These are phyloP conservation scores for Bettongia penicillata DNA, from an alignment of 2,113 vertebrate species.

Conservation along the genomic window DNA sequence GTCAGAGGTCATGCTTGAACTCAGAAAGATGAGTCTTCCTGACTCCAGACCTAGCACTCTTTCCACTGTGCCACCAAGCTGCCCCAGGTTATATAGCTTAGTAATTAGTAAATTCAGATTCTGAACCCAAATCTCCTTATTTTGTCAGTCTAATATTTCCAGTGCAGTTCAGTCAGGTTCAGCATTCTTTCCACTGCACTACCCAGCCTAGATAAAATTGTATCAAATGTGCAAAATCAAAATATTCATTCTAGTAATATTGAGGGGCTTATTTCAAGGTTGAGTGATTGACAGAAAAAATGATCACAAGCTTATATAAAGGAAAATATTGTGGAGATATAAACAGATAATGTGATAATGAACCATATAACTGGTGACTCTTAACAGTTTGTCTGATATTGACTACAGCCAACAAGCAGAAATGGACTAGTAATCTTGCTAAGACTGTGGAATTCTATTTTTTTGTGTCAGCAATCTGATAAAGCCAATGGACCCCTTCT, in stretches of 20 bases:
- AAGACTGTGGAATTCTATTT: background rate
- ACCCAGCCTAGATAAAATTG: background rate
- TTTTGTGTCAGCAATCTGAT: background rate
- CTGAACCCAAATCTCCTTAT: background rate
- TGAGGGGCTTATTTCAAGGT: conserved; percentile 5
- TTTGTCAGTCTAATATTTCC: background rate
- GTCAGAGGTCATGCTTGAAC: background rate
- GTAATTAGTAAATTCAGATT: background rate
- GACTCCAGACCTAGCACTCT: background rate
- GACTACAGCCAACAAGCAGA: background rate
- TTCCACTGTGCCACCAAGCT: background rate
- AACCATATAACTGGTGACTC: background rate
- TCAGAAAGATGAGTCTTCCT: background rate
- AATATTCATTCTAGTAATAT: background rate
- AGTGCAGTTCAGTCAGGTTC: background rate
- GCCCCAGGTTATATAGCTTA: background rate
- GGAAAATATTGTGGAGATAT: background rate
- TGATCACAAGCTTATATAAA: background rate
- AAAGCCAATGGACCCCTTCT: background rate
- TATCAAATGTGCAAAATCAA: conserved; percentile 33
- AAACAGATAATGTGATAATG: background rate
- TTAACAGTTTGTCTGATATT: background rate
- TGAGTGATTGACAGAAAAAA: conserved; percentile 20
- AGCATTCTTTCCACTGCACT: background rate
- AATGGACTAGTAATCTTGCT: background rate